Conservation (phyloP, 2,113 vertebrate species). For the Naja naja region DNA sequence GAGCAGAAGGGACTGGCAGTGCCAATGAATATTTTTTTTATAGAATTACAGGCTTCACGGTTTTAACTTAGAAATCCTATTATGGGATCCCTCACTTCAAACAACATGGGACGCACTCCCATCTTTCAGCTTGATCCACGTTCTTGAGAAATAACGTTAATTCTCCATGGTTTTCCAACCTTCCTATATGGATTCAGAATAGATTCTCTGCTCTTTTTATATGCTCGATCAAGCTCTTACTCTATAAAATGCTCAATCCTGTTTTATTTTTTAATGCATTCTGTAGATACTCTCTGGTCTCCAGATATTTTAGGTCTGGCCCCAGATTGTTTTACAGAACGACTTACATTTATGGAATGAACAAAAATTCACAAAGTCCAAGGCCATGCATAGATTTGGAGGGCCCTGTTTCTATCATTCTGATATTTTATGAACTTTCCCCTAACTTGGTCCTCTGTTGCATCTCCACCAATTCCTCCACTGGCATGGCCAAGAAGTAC, state of each 20-base stretch:
- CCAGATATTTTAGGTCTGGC: neutral
- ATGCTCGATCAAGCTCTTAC: too few relatives aligned
- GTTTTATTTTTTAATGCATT: neutral
- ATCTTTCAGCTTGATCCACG: conserved; percentile 59
- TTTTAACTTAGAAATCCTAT: conserved; percentile 35
- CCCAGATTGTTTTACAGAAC: neutral
- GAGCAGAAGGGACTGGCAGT: neutral
- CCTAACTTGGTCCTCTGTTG: neutral
- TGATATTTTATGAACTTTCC: neutral
- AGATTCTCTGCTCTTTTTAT: neutral
- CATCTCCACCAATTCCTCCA: neutral
- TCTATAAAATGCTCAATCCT: neutral
- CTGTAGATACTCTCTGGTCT: neutral
- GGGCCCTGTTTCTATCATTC: neutral
- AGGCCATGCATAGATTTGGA: neutral
- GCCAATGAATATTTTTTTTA: neutral
- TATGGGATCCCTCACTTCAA: conserved; percentile 54
- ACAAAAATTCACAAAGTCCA: neutral
- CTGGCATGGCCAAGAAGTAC: neutral
- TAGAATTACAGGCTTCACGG: neutral
- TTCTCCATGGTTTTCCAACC: conserved; percentile 34
- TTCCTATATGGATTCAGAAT: neutral
- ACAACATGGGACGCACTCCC: conserved; percentile 55
- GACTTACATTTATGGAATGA: neutral
- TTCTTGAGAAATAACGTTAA: conserved; percentile 58